Evolutionary conservation across 2,113 vertebrate species (phyloP).

Genomic region (Brachyhypopomus occidentalis): DNA sequence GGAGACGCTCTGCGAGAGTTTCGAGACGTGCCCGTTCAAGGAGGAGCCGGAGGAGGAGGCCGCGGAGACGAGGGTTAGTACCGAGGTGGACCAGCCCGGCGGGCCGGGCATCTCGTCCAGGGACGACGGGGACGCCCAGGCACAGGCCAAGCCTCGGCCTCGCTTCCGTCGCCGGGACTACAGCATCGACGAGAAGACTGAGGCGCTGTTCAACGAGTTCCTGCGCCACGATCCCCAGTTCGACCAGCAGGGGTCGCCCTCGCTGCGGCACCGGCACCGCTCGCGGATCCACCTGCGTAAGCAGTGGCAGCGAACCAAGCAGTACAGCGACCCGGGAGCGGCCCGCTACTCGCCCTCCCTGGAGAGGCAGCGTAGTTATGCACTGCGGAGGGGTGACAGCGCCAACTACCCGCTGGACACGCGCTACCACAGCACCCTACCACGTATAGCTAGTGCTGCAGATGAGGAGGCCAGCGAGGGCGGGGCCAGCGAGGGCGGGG

Average conservation of each 20-base stretch:
- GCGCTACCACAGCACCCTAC: slow-evolving; percentile 79
- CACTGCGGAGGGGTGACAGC: slow-evolving; percentile 82
- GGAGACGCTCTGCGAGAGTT: slow-evolving; percentile 87
- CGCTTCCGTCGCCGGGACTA: slow-evolving; percentile 86
- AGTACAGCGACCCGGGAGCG: slow-evolving; percentile 90
- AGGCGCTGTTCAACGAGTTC: slow-evolving; percentile 94
- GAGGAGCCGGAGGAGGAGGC: slow-evolving; percentile 79
- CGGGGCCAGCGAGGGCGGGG: slow-evolving; percentile 59
- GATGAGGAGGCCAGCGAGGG: slow-evolving; percentile 81
- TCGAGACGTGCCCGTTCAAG: slow-evolving; percentile 73
- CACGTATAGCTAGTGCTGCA: slow-evolving; percentile 81
- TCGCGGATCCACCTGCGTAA: slow-evolving; percentile 87
- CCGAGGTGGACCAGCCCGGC: slow-evolving; percentile 11
- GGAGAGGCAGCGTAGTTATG: slow-evolving; percentile 79
- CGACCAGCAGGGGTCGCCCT: slow-evolving; percentile 80
- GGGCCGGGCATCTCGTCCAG: slow-evolving; percentile 28
- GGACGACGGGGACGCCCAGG: slow-evolving; percentile 48
- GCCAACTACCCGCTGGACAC: slow-evolving; percentile 84
- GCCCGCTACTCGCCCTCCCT: slow-evolving; percentile 76
- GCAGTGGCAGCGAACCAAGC: slow-evolving; percentile 93
- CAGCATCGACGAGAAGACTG: slow-evolving; percentile 96
- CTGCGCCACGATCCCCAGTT: slow-evolving; percentile 93
- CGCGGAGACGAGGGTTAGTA: slow-evolving; percentile 18
- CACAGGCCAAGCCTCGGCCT: slow-evolving; percentile 47
- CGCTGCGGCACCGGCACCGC: slow-evolving; percentile 77